Evolutionary conservation across 2,888 invertebrate species (phyloP), one percentile per base, ranked within the genome.

Genomic region (Nymphalis polychloros): DNA sequence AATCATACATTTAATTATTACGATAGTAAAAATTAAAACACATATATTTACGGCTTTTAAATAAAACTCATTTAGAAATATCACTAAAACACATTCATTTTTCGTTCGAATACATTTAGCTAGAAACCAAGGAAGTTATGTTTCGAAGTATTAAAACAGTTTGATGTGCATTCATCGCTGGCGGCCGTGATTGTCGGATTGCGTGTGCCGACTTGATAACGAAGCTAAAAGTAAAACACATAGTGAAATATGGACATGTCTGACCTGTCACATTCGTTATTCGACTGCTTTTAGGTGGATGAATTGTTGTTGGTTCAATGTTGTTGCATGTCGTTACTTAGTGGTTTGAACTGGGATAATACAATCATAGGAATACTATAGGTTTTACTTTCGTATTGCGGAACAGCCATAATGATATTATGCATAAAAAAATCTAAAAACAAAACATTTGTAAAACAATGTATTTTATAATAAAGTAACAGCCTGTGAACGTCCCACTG

Each of bases 131-230:
- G 83, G 77, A 84, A 83, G 77, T 78, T 77, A 76, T 73, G 85
- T 86, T 82, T 83, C 75, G 80, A 86, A 86, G 88, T 87, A 87
- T 81, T 89, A 87, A 89, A 88, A 83, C 82, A 81, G 75, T 86
- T 82, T 84, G 85, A 86, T 89, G 85, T 85, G 87, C 85, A 87
- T 86, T 87, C 85, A 84, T 80, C 78, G 81, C 76, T 75, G 74
- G 72, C 66, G 74, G 72, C 70, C 79, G 77, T 89, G 89, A 90
- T 90, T 85, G 87, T 85, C 74, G 84, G 75, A 85, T 90, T 83
- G 91, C 90, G 89, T 91, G 89, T 78, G 77, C 73, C 78, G 83
- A 83, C 81, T 85, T 88, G 88, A 89, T 89, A 88, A 87, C 83
- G 73, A 76, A 81, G 80, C 81, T 83, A 80, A 85, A 88, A 87